phyloP scores from a whole-genome alignment of 2,113 vertebrate species.

The Callospermophilus lateralis region DNA sequence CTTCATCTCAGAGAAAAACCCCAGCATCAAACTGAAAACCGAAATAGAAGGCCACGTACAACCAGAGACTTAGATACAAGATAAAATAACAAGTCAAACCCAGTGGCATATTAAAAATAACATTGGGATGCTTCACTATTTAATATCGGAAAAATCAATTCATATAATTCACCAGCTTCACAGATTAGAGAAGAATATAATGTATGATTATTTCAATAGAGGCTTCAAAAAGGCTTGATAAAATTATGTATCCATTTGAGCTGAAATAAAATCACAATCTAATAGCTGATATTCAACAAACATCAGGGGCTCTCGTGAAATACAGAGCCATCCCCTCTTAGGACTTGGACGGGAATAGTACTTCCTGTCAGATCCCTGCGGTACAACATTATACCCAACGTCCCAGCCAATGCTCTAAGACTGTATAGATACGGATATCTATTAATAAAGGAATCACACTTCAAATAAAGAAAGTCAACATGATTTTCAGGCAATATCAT shows the following conservation, averaged over 20 bases:
- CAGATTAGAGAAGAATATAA: slow-evolving; percentile 18
- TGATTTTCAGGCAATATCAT: neutral
- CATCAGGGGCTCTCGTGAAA: neutral
- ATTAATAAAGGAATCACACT: neutral
- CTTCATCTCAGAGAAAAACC: neutral
- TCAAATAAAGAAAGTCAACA: neutral
- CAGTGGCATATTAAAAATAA: neutral
- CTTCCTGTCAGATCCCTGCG: neutral
- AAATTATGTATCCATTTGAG: neutral
- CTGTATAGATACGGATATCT: neutral
- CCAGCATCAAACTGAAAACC: neutral
- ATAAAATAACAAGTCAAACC: neutral
- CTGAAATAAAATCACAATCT: neutral
- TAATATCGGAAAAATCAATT: neutral
- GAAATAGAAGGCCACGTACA: neutral
- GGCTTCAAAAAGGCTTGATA: neutral
- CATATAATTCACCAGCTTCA: neutral
- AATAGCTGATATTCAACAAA: neutral
- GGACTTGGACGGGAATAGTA: neutral
- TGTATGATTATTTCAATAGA: neutral
- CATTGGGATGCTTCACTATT: neutral
- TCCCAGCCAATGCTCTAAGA: neutral
- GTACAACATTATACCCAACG: neutral
- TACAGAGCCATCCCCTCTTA: neutral
- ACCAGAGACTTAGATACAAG: neutral